Percentiles rank a stretch among this genome's conserved stretches.
These are phyloP conservation scores for Smittia sp. DNA, from an alignment of 2,888 invertebrate species.

Conservation along the genomic window DNA sequence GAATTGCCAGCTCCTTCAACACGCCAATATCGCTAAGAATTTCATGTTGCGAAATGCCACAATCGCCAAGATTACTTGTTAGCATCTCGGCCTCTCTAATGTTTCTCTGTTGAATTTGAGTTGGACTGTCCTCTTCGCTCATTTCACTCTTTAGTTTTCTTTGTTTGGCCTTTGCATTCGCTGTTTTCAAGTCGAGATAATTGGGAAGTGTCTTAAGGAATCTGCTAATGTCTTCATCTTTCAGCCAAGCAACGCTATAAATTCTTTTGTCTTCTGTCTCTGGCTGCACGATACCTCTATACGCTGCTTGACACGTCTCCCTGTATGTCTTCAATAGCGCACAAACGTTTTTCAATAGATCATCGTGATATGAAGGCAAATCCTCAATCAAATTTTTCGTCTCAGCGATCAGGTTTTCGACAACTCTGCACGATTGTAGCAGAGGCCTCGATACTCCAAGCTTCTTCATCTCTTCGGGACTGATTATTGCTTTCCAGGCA, in stretches of 20 bases:
- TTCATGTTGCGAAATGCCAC: slow-evolving; percentile 78
- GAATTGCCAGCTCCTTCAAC: slow-evolving; percentile 78
- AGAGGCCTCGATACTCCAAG: slow-evolving; percentile 64
- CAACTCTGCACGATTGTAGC: slow-evolving; percentile 67
- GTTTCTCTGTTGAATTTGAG: slow-evolving; percentile 74
- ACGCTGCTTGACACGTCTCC: slow-evolving; percentile 71
- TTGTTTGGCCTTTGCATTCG: slow-evolving; percentile 46
- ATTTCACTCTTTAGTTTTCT: slow-evolving; percentile 51
- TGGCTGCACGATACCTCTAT: slow-evolving; percentile 72
- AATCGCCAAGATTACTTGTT: slow-evolving; percentile 86
- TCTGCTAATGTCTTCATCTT: slow-evolving; percentile 91
- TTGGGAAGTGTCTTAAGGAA: slow-evolving; percentile 87
- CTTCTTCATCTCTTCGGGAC: slow-evolving; percentile 66
- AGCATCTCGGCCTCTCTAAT: slow-evolving; percentile 89
- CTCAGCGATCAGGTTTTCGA: slow-evolving; percentile 63
- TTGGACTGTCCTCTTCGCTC: slow-evolving; percentile 72
- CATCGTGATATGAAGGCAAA: slow-evolving; percentile 71
- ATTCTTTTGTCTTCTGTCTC: slow-evolving; percentile 75
- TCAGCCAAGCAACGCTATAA: slow-evolving; percentile 84
- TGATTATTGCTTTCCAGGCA: slow-evolving; percentile 75
- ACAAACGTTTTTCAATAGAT: slow-evolving; percentile 70
- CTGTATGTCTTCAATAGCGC: slow-evolving; percentile 68
- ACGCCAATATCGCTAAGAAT: slow-evolving; percentile 81
- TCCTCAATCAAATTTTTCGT: slow-evolving; percentile 66
- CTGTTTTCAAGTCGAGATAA: slow-evolving; percentile 65